Evolutionary conservation across 2,113 vertebrate species (phyloP).

Genomic region (Chionis minor): DNA sequence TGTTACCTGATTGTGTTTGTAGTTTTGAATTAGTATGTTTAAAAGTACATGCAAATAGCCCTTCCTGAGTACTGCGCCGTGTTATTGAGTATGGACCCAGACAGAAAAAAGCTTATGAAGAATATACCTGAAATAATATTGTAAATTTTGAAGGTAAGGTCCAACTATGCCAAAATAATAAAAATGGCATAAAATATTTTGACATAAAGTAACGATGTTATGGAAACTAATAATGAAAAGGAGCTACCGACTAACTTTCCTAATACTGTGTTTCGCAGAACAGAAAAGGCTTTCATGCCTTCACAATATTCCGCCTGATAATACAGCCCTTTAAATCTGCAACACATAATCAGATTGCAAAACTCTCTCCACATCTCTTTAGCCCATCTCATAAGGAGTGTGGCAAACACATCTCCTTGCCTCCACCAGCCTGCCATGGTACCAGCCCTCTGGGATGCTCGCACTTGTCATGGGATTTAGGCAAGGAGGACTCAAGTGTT

Average conservation of each 20-base stretch:
- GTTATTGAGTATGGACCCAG: background rate
- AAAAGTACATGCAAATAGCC: background rate
- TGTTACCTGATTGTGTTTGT: background rate
- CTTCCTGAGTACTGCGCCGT: background rate
- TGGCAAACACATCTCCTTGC: background rate
- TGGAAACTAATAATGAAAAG: background rate
- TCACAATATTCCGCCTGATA: background rate
- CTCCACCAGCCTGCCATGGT: background rate
- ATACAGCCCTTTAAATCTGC: background rate
- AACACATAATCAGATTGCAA: background rate
- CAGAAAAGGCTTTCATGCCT: background rate
- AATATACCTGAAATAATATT: background rate
- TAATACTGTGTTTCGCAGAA: background rate
- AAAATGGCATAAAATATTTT: background rate
- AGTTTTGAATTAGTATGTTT: background rate
- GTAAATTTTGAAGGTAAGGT: background rate
- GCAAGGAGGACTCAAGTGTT: background rate
- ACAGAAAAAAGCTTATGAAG: background rate
- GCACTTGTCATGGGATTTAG: background rate
- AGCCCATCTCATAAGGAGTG: background rate
- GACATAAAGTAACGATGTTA: background rate
- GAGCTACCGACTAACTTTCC: background rate
- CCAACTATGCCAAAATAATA: background rate
- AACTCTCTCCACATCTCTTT: background rate
- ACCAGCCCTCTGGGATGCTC: background rate